phyloP scores from a whole-genome alignment of 2,797 vertebrate species.

The Pseudochirops corinnae region DNA sequence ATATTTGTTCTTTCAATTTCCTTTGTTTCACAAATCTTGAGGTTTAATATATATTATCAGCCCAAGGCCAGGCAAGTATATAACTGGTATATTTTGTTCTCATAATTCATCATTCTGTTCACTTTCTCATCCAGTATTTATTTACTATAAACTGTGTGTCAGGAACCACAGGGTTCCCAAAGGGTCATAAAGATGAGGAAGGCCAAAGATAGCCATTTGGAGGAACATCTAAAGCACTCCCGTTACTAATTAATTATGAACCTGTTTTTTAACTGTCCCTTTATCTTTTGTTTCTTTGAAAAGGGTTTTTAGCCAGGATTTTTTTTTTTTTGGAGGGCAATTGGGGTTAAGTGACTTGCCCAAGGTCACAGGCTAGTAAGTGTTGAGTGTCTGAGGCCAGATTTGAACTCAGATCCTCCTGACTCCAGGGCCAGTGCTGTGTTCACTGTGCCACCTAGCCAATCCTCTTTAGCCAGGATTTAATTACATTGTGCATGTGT shows the following conservation, averaged over 20 bases:
- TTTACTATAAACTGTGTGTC: background rate
- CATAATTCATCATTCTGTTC: background rate
- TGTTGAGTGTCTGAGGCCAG: too few relatives aligned
- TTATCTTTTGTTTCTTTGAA: background rate
- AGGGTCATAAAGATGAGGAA: background rate
- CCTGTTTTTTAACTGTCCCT: background rate
- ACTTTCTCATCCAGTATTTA: background rate
- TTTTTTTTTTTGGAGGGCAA: background rate
- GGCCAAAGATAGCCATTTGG: background rate
- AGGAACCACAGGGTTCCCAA: background rate
- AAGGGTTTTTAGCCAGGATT: background rate
- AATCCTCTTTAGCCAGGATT: background rate
- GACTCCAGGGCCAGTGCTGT: too few relatives aligned
- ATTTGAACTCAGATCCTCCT: too few relatives aligned
- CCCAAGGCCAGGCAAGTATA: background rate
- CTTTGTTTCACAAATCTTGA: background rate
- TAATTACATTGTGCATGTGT: background rate
- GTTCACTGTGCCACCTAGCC: too few relatives aligned
- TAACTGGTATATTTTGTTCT: background rate
- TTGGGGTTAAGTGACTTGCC: too few relatives aligned
- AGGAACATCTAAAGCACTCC: background rate
- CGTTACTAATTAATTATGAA: background rate
- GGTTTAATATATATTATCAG: background rate
- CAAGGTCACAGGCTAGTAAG: too few relatives aligned
- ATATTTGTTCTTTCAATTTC: background rate